Evolutionary conservation across 2,113 vertebrate species (phyloP).

Genomic region (Aptenodytes forsteri): DNA sequence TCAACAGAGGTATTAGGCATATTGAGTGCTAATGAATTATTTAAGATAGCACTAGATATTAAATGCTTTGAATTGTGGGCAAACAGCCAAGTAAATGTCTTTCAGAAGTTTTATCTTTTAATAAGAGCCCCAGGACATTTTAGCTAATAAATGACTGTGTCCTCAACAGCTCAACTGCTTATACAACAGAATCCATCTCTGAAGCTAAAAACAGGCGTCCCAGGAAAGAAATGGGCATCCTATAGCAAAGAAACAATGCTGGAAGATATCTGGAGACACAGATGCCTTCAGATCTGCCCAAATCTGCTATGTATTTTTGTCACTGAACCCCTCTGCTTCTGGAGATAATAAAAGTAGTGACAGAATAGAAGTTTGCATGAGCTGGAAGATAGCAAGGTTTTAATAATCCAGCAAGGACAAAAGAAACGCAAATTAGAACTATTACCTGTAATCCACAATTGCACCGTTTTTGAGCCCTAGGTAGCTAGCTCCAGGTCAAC

Average conservation of each 20-base stretch:
- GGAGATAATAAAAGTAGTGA: neutral
- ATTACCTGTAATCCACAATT: neutral
- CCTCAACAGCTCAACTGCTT: neutral
- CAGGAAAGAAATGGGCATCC: neutral
- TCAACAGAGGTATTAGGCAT: constrained; percentile 31
- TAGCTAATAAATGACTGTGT: neutral
- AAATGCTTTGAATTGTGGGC: constrained; percentile 25
- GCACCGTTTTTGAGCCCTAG: neutral
- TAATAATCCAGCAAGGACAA: neutral
- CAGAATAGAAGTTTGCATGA: neutral
- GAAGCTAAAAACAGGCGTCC: neutral
- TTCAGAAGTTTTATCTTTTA: neutral
- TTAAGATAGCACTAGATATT: constrained; percentile 52
- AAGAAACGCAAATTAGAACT: neutral
- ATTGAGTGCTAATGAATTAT: constrained; percentile 60
- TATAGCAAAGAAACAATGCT: neutral
- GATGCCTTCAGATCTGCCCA: neutral
- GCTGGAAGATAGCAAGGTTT: neutral
- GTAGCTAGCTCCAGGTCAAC: neutral
- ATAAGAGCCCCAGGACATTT: neutral
- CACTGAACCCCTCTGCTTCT: neutral
- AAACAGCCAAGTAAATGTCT: constrained; percentile 25
- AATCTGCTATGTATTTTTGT: neutral
- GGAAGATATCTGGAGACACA: neutral
- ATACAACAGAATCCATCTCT: neutral